A percentile compares a stretch with the other conserved stretches of the same genome.
Evolutionary conservation across 2,888 invertebrate genomes (phyloP).

Genomic region (Uloborus plumipes): DNA sequence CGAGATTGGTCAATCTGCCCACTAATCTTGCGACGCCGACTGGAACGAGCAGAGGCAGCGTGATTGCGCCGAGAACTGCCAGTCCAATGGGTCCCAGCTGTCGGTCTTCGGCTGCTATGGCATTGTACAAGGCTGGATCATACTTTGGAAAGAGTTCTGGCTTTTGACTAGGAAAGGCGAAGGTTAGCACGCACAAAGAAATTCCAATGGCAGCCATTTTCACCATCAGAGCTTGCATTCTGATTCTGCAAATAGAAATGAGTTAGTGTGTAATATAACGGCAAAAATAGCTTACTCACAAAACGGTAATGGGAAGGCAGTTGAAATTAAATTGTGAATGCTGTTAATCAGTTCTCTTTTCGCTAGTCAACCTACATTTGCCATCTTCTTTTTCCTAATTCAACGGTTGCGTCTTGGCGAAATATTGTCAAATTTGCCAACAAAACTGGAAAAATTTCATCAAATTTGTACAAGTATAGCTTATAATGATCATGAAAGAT

Average conservation of each 20-base stretch:
- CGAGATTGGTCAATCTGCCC: constrained; percentile 39
- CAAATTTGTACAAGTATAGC: too few species aligned
- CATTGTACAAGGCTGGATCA: background rate
- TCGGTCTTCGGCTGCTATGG: background rate
- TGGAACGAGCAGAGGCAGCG: constrained; percentile 43
- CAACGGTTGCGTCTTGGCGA: too few species aligned
- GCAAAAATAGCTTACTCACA: too few species aligned
- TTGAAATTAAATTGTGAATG: too few species aligned
- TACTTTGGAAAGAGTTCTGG: background rate
- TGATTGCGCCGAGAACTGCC: constrained; percentile 49
- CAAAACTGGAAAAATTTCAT: too few species aligned
- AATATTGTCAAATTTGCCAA: too few species aligned
- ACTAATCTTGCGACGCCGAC: constrained; percentile 57
- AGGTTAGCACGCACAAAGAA: constrained; percentile 8
- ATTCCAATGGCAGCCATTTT: background rate
- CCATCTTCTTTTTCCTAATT: too few species aligned
- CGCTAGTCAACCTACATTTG: too few species aligned
- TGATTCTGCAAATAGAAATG: background rate
- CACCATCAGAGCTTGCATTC: constrained; percentile 16
- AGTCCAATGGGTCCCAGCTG: constrained; percentile 50
- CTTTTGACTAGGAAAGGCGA: background rate
- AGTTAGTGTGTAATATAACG: too few species aligned
- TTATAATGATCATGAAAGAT: too few species aligned
- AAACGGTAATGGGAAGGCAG: too few species aligned
- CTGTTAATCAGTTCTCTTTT: too few species aligned